These are phyloP conservation scores for Corvus hawaiiensis DNA, from an alignment of 2,113 vertebrate genomes.

Conservation along the genomic window DNA sequence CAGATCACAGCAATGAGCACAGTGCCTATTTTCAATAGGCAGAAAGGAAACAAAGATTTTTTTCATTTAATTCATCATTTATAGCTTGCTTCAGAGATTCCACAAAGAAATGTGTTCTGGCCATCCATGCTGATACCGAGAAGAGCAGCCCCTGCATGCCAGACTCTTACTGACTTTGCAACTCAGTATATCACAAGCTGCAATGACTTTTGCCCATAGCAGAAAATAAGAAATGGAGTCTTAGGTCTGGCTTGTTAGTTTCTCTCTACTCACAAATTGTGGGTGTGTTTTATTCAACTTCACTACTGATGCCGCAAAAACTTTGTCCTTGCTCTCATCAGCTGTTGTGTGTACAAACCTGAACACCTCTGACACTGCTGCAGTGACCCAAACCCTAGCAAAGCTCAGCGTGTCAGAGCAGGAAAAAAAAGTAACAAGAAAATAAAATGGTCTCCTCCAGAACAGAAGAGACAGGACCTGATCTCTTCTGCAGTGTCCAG, in stretches of 20 bases:
- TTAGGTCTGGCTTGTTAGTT: background rate
- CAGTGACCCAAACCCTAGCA: accelerated
- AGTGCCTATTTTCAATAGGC: background rate
- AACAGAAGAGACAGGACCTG: background rate
- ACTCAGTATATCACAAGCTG: background rate
- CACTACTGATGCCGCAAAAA: background rate
- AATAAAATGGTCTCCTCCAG: background rate
- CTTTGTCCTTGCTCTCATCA: background rate
- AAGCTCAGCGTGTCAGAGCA: background rate
- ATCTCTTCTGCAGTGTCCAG: background rate
- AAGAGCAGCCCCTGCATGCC: background rate
- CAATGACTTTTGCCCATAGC: background rate
- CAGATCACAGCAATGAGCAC: background rate
- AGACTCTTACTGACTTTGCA: background rate
- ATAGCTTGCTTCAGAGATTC: background rate
- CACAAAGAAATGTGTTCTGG: background rate
- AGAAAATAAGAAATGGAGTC: background rate
- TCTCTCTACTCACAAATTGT: background rate
- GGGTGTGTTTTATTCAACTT: background rate
- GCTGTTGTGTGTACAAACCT: background rate
- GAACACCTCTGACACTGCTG: background rate
- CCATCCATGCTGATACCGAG: background rate
- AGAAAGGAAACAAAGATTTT: background rate
- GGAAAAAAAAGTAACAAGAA: background rate
- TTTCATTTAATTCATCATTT: background rate